Base-by-base conservation (phyloP, 2,888 invertebrate species). In the Alcis repandata region DNA sequence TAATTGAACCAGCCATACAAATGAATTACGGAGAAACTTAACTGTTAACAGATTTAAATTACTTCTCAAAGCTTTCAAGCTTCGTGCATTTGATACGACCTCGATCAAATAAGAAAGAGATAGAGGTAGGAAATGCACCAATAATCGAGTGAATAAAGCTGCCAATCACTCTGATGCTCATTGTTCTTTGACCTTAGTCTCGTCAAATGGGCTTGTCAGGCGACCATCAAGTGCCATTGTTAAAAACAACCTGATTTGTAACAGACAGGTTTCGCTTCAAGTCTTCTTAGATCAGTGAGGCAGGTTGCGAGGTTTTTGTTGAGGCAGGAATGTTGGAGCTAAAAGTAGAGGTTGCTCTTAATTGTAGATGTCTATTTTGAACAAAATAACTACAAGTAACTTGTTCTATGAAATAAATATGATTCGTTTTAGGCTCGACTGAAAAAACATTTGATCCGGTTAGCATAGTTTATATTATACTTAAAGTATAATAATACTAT, bases 101-200 rank as follows among this genome's bases (percentile, higher is more conserved):
- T 58, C 62, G 43, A 54, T 46, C 17, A 33, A 48, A 0, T 49
- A 27, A 10, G 10, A 40, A 41, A 41, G 49, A 64, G 10, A 40
- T 41, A 41, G 49, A 64, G 56, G 13, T 67, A 68, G 71, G 70
- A 73, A 72, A 71, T 72, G 71, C 67, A 68, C 68, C 68, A 69
- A 67, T 75, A 66, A 56, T 61, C 46, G 38, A 20, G 57, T 68
- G 66, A 69, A 76, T 77, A 70, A 71, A 74, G 66, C 77, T 77
- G 84, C 79, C 85, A 84, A 82, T 86, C 83, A 84, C 61, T 77
- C 76, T 72, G 75, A 77, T 74, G 71, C 61, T 68, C 76, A 79
- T 80, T 83, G 83, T 85, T 78, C 63, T 72, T 71, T 76, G 82
- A 80, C 84, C 83, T 85, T 77, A 74, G 74, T 71, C 71, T 68